These are phyloP conservation scores for Noctua comes DNA, from an alignment of 2,888 invertebrate genomes.

Conservation along the genomic window DNA sequence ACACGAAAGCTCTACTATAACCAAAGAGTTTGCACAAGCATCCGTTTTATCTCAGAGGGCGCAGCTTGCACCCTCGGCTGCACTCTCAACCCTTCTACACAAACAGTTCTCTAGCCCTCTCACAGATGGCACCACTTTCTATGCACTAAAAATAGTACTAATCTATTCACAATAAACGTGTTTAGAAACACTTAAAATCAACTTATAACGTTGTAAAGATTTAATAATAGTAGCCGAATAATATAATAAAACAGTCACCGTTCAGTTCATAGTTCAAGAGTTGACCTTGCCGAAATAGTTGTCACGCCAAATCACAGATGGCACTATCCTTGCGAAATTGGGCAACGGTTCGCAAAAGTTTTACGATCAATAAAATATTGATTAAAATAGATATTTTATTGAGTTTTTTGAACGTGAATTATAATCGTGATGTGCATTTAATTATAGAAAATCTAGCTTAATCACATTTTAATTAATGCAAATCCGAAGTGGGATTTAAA, in stretches of 20 bases:
- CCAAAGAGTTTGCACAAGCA: slow-evolving; percentile 32
- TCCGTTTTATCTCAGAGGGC: slow-evolving; percentile 59
- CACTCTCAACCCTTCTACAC: slow-evolving; percentile 69
- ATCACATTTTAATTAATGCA: slow-evolving; percentile 39
- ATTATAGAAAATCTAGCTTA: slow-evolving; percentile 35
- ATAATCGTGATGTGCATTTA: slow-evolving; percentile 2
- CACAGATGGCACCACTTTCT: slow-evolving; percentile 79
- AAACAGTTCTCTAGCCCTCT: slow-evolving; percentile 75
- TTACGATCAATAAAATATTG: slow-evolving; percentile 13
- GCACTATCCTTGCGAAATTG: slow-evolving; percentile 65
- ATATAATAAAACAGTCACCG: slow-evolving; percentile 5
- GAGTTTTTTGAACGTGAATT: neutral
- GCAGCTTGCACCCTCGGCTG: slow-evolving; percentile 74
- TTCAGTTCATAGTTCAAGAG: slow-evolving; percentile 30
- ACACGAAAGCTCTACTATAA: neutral
- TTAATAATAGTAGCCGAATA: neutral
- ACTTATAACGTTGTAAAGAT: neutral
- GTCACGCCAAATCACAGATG: slow-evolving; percentile 73
- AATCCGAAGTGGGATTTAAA: slow-evolving; percentile 13
- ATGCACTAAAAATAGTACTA: neutral
- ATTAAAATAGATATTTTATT: slow-evolving; percentile 16
- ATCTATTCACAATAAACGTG: neutral
- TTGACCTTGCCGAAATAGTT: slow-evolving; percentile 69
- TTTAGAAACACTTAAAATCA: slow-evolving; percentile 1
- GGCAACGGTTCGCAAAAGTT: slow-evolving; percentile 11